These are phyloP conservation scores for Trematomus bernacchii DNA, from an alignment of 2,797 vertebrate species.

Conservation along the genomic window DNA sequence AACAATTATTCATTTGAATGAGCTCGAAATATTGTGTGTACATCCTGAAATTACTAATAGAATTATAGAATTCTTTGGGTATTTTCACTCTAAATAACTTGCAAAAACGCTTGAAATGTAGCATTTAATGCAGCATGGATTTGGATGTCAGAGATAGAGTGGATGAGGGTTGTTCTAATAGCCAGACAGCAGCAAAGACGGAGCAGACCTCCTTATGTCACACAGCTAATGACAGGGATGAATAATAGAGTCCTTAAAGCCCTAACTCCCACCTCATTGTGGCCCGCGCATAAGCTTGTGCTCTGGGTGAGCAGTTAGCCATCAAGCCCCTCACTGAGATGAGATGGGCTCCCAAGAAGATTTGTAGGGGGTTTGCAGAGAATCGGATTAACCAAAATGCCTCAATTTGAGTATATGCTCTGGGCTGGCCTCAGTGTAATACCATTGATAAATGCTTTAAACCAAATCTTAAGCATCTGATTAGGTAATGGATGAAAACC, in stretches of 20 bases:
- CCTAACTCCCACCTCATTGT: constrained; percentile 64
- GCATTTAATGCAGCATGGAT: constrained; percentile 8
- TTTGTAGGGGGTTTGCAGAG: constrained; percentile 55
- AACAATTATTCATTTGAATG: constrained; percentile 37
- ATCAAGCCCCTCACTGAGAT: constrained; percentile 65
- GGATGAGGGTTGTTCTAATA: constrained; percentile 48
- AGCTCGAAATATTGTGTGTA: constrained; percentile 5
- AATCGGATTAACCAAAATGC: constrained; percentile 80
- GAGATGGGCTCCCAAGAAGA: constrained; percentile 76
- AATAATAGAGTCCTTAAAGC: constrained; percentile 71
- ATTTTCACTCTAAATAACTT: constrained; percentile 11
- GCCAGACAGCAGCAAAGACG: constrained; percentile 51
- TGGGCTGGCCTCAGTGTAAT: constrained; percentile 59
- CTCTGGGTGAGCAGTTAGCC: constrained; percentile 60
- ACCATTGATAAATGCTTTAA: constrained; percentile 63
- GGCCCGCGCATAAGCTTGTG: constrained; percentile 59
- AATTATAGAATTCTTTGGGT: constrained; percentile 17
- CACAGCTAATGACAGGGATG: constrained; percentile 70
- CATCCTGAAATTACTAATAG: not conserved
- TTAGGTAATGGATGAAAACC: constrained; percentile 57
- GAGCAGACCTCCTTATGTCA: constrained; percentile 60
- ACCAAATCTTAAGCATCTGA: constrained; percentile 69
- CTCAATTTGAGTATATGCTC: constrained; percentile 68
- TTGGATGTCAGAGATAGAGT: not conserved
- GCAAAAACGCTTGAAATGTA: constrained; percentile 24